Conservation (phyloP, 2,888 invertebrate genomes). For the Pterostichus niger region DNA sequence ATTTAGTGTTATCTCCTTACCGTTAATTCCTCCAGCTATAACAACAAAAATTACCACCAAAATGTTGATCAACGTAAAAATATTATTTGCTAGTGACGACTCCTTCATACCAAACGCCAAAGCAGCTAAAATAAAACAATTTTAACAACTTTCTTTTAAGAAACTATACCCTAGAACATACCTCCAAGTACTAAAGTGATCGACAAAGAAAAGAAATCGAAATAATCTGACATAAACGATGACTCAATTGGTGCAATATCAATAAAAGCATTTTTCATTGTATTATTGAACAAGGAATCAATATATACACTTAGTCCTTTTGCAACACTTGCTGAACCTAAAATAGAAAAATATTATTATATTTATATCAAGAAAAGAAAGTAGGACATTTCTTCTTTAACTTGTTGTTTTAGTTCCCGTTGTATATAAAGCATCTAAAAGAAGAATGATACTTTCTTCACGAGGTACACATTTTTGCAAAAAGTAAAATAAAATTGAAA, state of each 20-base stretch:
- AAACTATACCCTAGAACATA: constrained; percentile 72
- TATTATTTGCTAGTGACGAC: constrained; percentile 91
- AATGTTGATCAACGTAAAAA: constrained; percentile 91
- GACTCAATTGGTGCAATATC: constrained; percentile 84
- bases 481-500: too few species aligned
- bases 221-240: constrained; percentile 84
- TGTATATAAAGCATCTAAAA: too few species aligned
- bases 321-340: constrained; percentile 90
- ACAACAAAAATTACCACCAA: constrained; percentile 90
- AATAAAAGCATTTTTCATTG: constrained; percentile 82
- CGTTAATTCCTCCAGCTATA: constrained; percentile 87
- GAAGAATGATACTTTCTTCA: too few species aligned
- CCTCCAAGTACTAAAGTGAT: constrained; percentile 86
- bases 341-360: constrained; percentile 68
- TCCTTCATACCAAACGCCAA: constrained; percentile 93
- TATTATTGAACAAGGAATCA: constrained; percentile 83
- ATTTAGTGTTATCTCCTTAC: constrained; percentile 76
- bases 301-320: constrained; percentile 88
- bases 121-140: constrained; percentile 79
- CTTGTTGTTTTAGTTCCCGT: too few species aligned
- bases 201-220: constrained; percentile 87
- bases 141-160: too few species aligned
- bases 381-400: too few species aligned
- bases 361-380: too few species aligned
- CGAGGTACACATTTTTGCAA: too few species aligned